phyloP scores from a whole-genome alignment of 2,888 invertebrate genomes.

The Nemurella pictetii region DNA sequence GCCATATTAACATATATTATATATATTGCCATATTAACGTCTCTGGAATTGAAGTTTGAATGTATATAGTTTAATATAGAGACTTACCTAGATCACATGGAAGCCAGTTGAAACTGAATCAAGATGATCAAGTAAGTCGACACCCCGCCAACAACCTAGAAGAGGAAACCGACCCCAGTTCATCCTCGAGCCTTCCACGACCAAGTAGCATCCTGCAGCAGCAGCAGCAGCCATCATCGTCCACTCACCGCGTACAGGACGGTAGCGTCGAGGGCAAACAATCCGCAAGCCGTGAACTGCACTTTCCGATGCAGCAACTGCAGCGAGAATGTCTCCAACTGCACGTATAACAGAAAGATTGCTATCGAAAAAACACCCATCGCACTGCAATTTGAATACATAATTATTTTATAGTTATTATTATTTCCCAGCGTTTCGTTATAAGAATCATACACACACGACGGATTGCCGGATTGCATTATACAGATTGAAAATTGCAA shows the following conservation, averaged over 20 bases:
- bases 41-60: no score
- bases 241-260: slow-evolving; percentile 10
- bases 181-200: no score
- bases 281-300: slow-evolving; percentile 10
- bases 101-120: neutral
- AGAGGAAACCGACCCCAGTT: neutral
- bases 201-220: neutral
- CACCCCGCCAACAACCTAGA: slow-evolving; percentile 6
- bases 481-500: neutral
- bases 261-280: slow-evolving; percentile 22
- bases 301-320: slow-evolving; percentile 19
- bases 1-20: no score
- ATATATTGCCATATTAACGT: no score
- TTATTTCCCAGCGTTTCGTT: no score
- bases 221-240: neutral
- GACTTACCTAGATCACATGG: neutral
- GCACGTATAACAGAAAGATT: neutral
- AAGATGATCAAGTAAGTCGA: slow-evolving; percentile 15
- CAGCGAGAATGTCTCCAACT: slow-evolving; percentile 10
- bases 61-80: no score
- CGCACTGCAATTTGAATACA: no score
- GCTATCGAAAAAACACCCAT: no score
- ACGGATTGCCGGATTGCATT: neutral
- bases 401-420: no score
- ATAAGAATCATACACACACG: no score